Base-by-base conservation (phyloP, 1,140 invertebrate species). In the Anagrus nilaparvatae region DNA sequence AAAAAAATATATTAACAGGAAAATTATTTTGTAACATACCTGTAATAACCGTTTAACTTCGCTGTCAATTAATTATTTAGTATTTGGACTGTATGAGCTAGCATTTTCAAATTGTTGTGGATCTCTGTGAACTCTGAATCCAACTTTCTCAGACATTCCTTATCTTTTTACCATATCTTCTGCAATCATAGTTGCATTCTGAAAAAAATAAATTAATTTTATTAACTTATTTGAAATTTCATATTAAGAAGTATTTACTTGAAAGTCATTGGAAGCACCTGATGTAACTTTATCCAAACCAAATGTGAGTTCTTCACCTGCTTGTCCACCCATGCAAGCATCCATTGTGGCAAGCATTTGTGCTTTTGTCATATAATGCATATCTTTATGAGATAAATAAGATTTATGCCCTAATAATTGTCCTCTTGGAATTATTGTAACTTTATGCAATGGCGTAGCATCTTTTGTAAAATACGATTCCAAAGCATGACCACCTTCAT, bases 61-160 rank as follows among this genome's bases (percentile, higher is more conserved):
- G 16, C 68, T 69, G 66, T 99, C 95, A 48, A 97, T 82, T 27
- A 79, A 54, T 68, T 97, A 90, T 36, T 75, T 81, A n/a, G 89
- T 92, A 49, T 72, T 73, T 14, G 85, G 81, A 40, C 88, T 86
- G 3, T 92, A 64, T 9, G 82, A 74, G 6, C 8, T 16, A 4
- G 18, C 35, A 13, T 25, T 16, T 32, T 46, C 27, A 37, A 27
- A 37, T 35, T 19, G 29, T 6, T 40, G 38, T 14, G 30, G 54
- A 19, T 72, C 67, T 14, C 14, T n/a, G 53, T 78, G 71, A 1
- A 85, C 82, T 36, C 94, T 72, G 8, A 95, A 76, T 7, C 94
- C 94, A 51, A 93, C 80, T 69, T 84, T 89, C 34, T 98, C 94
- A 19, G 91, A 96, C 94, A 99, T 98, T 35, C 96, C 96, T 76